These are phyloP conservation scores for Lepeophtheirus salmonis DNA, from an alignment of 1,140 invertebrate genomes.

Conservation along the genomic window DNA sequence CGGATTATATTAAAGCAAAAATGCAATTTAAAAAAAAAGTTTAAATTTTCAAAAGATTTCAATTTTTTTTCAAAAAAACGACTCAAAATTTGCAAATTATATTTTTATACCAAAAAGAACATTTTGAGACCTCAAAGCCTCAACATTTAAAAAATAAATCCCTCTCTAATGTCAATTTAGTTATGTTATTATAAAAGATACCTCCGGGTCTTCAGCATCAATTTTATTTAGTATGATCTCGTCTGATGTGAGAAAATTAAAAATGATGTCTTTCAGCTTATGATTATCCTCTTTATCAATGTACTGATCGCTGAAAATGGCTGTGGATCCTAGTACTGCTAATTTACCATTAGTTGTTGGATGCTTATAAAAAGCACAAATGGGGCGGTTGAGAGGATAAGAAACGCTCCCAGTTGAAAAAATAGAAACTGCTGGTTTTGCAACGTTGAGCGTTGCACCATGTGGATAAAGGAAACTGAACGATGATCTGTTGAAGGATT, in stretches of 20 bases:
- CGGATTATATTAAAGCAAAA: no score
- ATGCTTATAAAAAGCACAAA: constrained; percentile 56
- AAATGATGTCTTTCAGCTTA: constrained; percentile 66
- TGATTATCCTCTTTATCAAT: constrained; percentile 88
- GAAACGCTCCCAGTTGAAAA: constrained; percentile 78
- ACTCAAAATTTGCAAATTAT: no score
- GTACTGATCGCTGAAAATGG: constrained; percentile 50
- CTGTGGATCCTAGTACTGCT: constrained; percentile 36
- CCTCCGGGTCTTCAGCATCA: constrained; percentile 83
- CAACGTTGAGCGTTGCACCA: constrained; percentile 84
- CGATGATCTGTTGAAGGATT: no score
- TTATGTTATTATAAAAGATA: no score
- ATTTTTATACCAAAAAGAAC: no score
- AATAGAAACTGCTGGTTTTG: constrained; percentile 62
- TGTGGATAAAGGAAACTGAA: constrained; percentile 72
- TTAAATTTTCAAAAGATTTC: no score
- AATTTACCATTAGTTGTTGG: constrained; percentile 30
- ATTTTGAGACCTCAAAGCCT: no score
- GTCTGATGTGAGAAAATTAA: constrained; percentile 55
- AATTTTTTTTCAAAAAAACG: no score
- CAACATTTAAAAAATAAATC: no score
- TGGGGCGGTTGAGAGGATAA: constrained; percentile 73
- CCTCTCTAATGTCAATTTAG: no score
- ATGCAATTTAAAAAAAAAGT: no score
- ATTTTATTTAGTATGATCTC: constrained; percentile 50